Conservation (phyloP, 92 coral and sea anemone species). For the Palythoa grandis region DNA sequence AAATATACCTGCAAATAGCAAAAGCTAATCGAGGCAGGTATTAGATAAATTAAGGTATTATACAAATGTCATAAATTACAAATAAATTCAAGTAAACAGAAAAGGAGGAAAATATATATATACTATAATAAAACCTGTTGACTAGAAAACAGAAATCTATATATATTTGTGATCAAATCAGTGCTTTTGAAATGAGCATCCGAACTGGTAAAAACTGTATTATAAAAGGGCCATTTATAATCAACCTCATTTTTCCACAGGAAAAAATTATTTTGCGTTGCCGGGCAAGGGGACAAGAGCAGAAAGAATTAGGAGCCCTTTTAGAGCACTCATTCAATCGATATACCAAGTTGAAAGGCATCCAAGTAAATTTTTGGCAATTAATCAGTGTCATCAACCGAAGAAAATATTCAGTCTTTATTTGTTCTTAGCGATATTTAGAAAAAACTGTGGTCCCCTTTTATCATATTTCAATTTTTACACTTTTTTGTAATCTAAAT, state of each 20-base stretch:
- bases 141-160: no score
- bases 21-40: no score
- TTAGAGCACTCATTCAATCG: neutral
- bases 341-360: neutral
- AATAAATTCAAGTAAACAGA: no score
- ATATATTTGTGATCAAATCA: neutral
- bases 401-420: neutral
- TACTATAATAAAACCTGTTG: no score
- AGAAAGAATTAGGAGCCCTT: neutral
- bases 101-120: no score
- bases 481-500: neutral
- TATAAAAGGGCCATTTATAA: neutral
- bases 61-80: no score
- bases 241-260: neutral
- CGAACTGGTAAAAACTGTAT: neutral
- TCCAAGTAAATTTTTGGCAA: neutral
- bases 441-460: neutral
- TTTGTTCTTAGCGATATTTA: neutral
- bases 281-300: neutral
- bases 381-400: no score
- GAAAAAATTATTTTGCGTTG: slow-evolving; percentile 10
- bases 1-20: no score
- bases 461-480: neutral
- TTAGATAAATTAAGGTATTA: no score
- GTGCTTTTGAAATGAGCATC: neutral